Percentiles rank a stretch among this genome's conserved stretches.
phyloP scores from a whole-genome alignment of 2,113 vertebrate genomes.

The Astatoreochromis straeleni region DNA sequence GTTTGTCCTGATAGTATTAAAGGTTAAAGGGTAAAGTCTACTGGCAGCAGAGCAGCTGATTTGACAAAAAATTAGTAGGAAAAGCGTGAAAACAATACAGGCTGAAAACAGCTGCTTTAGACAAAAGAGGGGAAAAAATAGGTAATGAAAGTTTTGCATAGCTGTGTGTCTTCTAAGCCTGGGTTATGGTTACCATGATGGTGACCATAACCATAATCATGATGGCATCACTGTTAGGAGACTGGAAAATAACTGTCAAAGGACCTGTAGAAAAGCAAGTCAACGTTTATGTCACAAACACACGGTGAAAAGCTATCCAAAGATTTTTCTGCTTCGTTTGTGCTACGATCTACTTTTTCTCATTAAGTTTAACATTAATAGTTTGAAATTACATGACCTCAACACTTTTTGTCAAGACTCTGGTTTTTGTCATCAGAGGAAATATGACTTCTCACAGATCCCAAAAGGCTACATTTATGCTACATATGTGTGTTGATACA shows the following conservation, averaged over 20 bases:
- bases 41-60: neutral
- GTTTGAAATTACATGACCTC: neutral
- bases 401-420: neutral
- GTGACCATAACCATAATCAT: too few species aligned
- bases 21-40: neutral
- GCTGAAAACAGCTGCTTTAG: neutral
- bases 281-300: neutral
- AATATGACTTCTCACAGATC: neutral
- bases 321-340: neutral
- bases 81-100: neutral
- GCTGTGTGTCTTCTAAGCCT: neutral
- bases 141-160: neutral
- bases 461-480: neutral
- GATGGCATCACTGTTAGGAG: neutral
- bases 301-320: neutral
- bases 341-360: neutral
- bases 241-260: neutral
- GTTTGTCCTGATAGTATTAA: neutral
- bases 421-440: neutral
- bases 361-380: neutral
- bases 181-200: neutral
- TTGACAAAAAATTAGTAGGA: neutral
- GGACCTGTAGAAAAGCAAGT: neutral
- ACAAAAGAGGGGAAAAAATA: neutral
- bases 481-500: neutral